phyloP scores from a whole-genome alignment of 2,113 vertebrate species.

The Phainopepla nitens region DNA sequence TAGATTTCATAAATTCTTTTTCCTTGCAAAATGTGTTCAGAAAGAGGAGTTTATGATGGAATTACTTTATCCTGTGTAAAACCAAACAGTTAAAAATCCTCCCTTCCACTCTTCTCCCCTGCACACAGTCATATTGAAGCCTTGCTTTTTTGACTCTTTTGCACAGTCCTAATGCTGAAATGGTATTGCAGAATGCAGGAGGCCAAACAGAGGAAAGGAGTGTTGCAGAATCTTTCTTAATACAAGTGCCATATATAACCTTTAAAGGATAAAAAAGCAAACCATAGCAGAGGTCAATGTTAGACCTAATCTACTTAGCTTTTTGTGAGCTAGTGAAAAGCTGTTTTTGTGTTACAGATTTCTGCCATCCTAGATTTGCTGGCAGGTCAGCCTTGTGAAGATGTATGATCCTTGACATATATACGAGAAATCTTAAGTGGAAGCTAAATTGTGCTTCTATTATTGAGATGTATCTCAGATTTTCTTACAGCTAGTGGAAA shows the following conservation, averaged over 20 bases:
- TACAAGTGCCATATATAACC: neutral
- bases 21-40: neutral
- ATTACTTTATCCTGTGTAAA: neutral
- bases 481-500: neutral
- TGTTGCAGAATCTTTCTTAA: neutral
- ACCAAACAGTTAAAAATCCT: neutral
- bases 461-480: neutral
- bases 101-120: neutral
- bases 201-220: neutral
- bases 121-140: neutral
- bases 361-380: neutral
- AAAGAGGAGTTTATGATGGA: neutral
- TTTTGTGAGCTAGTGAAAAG: neutral
- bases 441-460: neutral
- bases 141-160: neutral
- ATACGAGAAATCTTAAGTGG: neutral
- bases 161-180: neutral
- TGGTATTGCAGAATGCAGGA: neutral
- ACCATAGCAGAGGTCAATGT: neutral
- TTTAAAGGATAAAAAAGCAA: neutral
- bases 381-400: neutral
- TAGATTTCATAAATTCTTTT: neutral
- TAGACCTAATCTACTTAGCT: neutral
- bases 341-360: neutral
- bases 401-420: neutral